Evolutionary conservation across 2,113 vertebrate genomes (phyloP).

Genomic region (Hippocampus comes): DNA sequence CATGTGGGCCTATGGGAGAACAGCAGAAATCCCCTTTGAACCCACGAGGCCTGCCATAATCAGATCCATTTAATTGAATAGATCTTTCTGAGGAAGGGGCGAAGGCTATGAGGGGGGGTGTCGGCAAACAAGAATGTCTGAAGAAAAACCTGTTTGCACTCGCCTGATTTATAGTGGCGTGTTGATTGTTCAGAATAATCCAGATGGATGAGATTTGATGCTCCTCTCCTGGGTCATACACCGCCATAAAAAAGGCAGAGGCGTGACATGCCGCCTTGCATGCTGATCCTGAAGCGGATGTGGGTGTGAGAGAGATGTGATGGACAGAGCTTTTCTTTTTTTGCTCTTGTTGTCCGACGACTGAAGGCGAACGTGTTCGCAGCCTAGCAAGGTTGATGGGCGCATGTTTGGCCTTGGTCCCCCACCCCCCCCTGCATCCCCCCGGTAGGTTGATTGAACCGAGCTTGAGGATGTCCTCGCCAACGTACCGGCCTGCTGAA

Average conservation of each 20-base stretch:
- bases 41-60: conserved; percentile 18
- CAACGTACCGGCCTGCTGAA: neutral
- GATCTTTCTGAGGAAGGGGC: conserved; percentile 32
- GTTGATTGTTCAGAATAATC: conserved; percentile 29
- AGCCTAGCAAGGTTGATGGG: conserved; percentile 25
- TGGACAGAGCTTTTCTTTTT: conserved; percentile 30
- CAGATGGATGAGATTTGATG: conserved; percentile 62
- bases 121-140: conserved; percentile 6
- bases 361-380: neutral
- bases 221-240: conserved; percentile 31
- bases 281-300: conserved; percentile 40
- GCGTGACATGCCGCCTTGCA: conserved; percentile 18
- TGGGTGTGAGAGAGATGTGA: neutral
- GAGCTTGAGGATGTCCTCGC: conserved; percentile 25
- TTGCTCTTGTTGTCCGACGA: neutral
- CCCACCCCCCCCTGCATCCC: neutral
- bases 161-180: conserved; percentile 31
- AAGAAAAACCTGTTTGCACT: conserved; percentile 22
- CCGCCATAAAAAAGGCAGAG: conserved; percentile 38
- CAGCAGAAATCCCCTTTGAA: conserved; percentile 12
- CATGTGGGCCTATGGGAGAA: neutral
- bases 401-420: conserved; percentile 45
- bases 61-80: conserved; percentile 33
- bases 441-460: conserved; percentile 18
- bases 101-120: neutral